These are phyloP conservation scores for Eriocheir sinensis DNA, from an alignment of 1,140 invertebrate species.

Conservation along the genomic window DNA sequence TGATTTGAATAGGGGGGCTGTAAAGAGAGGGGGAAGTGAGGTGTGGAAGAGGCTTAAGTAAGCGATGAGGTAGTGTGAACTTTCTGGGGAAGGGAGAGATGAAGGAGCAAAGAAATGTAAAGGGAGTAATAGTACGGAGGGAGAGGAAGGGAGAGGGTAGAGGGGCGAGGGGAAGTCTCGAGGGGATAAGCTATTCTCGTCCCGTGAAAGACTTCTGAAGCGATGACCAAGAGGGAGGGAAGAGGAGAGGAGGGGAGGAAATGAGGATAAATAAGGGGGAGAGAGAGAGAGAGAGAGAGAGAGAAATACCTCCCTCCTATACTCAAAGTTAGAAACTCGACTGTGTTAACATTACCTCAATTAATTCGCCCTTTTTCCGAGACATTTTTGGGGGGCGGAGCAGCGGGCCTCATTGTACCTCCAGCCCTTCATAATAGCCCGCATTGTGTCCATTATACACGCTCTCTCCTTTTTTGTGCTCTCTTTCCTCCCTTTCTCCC, in stretches of 20 bases:
- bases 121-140: not conserved
- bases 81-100: not conserved
- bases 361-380: slow-evolving; percentile 16
- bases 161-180: not conserved
- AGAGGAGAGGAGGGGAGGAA: not conserved
- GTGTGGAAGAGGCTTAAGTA: not conserved
- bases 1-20: too few species aligned
- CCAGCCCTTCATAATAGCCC: slow-evolving; percentile 12
- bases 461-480: slow-evolving; percentile 5
- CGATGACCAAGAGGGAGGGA: slow-evolving; percentile 11
- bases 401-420: slow-evolving; percentile 1
- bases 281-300: not conserved
- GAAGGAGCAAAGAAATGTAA: slow-evolving; percentile 13
- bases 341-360: slow-evolving; percentile 25
- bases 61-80: not conserved
- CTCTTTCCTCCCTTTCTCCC: not conserved
- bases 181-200: slow-evolving; percentile 11
- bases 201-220: not conserved
- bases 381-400: not conserved
- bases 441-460: slow-evolving; percentile 24
- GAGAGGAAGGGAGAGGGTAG: not conserved
- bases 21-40: not conserved
- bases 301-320: not conserved
- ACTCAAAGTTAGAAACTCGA: slow-evolving; percentile 25
- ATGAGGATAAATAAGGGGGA: not conserved